phyloP scores from a whole-genome alignment of 2,113 vertebrate genomes.

The Noctilio leporinus region DNA sequence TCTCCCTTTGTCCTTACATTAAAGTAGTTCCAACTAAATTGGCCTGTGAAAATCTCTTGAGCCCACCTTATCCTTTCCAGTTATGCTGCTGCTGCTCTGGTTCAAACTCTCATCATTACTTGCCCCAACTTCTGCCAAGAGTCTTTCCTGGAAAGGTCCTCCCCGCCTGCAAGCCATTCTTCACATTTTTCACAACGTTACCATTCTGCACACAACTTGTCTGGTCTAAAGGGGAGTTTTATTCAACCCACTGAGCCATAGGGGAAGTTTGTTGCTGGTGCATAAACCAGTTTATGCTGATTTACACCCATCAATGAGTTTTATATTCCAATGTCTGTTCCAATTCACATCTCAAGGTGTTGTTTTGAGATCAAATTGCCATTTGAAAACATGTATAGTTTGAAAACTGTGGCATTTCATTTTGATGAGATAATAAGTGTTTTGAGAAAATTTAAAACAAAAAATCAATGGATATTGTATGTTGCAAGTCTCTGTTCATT shows the following conservation, averaged over 20 bases:
- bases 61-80: neutral
- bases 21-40: neutral
- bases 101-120: neutral
- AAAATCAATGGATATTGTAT: neutral
- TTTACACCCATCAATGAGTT: neutral
- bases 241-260: neutral
- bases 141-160: neutral
- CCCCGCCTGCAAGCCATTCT: neutral
- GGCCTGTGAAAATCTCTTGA: neutral
- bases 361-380: neutral
- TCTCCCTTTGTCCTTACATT: neutral
- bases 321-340: neutral
- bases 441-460: neutral
- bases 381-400: neutral
- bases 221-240: neutral
- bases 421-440: neutral
- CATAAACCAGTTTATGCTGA: neutral
- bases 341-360: neutral
- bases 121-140: neutral
- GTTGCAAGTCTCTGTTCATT: neutral
- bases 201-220: neutral
- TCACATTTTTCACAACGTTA: neutral
- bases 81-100: neutral
- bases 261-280: neutral
- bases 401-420: neutral